A percentile compares a stretch with the other conserved stretches of the same genome.
These are phyloP conservation scores for Drosophila micromelanica DNA, from an alignment of 1,140 invertebrate genomes.

Conservation along the genomic window DNA sequence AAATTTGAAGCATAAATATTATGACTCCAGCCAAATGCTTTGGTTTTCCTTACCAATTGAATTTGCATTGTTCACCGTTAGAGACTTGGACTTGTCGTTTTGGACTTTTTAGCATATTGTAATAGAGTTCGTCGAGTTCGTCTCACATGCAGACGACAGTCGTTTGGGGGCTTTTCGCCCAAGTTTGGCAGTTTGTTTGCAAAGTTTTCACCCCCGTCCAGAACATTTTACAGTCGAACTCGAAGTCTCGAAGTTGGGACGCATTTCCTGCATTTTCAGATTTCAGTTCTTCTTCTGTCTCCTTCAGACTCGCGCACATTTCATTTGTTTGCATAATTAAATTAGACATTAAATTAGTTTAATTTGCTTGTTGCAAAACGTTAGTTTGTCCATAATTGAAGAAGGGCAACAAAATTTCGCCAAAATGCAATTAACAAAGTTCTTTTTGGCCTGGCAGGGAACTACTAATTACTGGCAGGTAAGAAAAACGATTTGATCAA, in stretches of 20 bases:
- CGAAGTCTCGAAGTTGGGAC: constrained; percentile 24
- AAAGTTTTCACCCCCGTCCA: constrained; percentile 40
- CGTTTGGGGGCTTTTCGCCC: background rate
- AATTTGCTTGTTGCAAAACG: constrained; percentile 6
- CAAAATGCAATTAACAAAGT: background rate
- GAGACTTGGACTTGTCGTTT: constrained; percentile 5
- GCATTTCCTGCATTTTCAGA: constrained; percentile 6
- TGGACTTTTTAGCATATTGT: constrained; percentile 30
- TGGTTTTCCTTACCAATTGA: constrained; percentile 37
- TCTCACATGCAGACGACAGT: constrained; percentile 20
- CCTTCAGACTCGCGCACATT: constrained; percentile 12
- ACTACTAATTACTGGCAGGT: too few relatives aligned
- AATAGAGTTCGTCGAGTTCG: constrained; percentile 7
- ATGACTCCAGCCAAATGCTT: constrained; percentile 19
- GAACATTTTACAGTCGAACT: background rate
- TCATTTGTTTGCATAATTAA: constrained; percentile 56
- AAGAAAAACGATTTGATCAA: too few relatives aligned
- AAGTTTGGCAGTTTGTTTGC: constrained; percentile 41
- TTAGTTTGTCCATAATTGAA: constrained; percentile 30
- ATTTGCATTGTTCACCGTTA: constrained; percentile 50
- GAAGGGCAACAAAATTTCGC: constrained; percentile 6
- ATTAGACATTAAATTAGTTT: constrained; percentile 46
- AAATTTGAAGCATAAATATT: constrained; percentile 53
- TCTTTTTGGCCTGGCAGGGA: too few relatives aligned
- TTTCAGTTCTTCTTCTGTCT: constrained; percentile 10